Conservation (phyloP, 2,113 vertebrate species). For the Brevimyrus niger region DNA sequence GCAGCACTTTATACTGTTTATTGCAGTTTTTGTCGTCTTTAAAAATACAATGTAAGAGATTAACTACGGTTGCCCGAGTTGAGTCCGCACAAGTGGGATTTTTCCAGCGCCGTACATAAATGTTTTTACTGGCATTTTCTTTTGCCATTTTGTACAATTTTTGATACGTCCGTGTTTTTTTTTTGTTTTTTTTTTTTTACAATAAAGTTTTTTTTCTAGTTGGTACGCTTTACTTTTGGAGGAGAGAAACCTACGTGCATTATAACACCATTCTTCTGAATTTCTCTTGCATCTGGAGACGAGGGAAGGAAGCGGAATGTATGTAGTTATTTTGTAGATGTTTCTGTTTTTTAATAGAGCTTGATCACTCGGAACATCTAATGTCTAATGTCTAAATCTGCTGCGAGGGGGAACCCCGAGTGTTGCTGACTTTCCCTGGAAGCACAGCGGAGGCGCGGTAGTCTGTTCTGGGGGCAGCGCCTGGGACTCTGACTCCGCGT, state of each 20-base stretch:
- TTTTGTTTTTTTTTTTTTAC: neutral
- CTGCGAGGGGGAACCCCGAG: neutral
- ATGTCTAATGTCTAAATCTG: neutral
- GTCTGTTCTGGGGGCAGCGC: neutral
- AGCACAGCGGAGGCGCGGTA: neutral
- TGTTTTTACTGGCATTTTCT: neutral
- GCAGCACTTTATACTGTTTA: slow-evolving; percentile 7
- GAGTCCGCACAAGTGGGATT: neutral
- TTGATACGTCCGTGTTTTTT: neutral
- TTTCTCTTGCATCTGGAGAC: neutral
- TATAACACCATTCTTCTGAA: neutral
- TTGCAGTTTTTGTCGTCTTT: neutral
- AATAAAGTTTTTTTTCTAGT: slow-evolving; percentile 3
- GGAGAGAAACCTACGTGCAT: neutral
- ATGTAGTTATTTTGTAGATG: neutral
- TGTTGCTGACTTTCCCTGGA: neutral
- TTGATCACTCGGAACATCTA: neutral
- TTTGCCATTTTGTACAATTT: neutral
- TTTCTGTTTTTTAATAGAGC: neutral
- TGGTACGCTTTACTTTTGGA: neutral
- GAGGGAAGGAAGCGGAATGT: neutral
- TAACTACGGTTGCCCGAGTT: neutral
- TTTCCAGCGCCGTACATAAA: neutral
- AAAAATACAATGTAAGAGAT: neutral
- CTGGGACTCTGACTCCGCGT: neutral